These are phyloP conservation scores for Neoaliturus tenellus DNA, from an alignment of 2,888 invertebrate species.

Conservation along the genomic window DNA sequence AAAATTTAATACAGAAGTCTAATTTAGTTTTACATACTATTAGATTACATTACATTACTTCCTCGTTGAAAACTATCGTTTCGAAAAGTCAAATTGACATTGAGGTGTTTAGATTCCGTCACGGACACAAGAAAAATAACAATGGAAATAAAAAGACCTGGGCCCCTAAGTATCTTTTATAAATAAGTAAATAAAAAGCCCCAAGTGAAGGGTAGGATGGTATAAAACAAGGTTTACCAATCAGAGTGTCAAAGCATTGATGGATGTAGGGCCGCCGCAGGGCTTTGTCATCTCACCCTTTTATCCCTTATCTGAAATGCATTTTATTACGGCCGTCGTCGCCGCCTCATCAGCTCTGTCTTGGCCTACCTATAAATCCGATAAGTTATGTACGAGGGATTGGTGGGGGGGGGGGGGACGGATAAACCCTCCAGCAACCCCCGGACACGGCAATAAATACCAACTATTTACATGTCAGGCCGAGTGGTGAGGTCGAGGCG, in stretches of 20 bases:
- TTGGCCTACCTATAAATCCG: not conserved
- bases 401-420: not conserved
- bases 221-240: conserved; percentile 21
- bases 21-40: too few relatives aligned
- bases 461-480: not conserved
- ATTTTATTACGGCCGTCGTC: not conserved
- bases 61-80: too few relatives aligned
- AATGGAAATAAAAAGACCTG: too few relatives aligned
- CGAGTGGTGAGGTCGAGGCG: not conserved
- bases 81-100: too few relatives aligned
- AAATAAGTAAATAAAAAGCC: too few relatives aligned
- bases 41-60: too few relatives aligned
- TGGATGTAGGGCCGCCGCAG: conserved; percentile 2
- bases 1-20: too few relatives aligned
- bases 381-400: not conserved
- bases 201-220: not conserved
- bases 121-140: too few relatives aligned
- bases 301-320: conserved; percentile 26
- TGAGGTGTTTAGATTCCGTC: too few relatives aligned
- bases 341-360: not conserved
- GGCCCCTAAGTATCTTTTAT: too few relatives aligned
- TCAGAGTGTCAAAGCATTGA: not conserved
- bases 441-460: not conserved
- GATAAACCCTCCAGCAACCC: not conserved
- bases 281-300: not conserved